phyloP scores from a whole-genome alignment of 2,113 vertebrate genomes.

The Amblyopsis rosae region DNA sequence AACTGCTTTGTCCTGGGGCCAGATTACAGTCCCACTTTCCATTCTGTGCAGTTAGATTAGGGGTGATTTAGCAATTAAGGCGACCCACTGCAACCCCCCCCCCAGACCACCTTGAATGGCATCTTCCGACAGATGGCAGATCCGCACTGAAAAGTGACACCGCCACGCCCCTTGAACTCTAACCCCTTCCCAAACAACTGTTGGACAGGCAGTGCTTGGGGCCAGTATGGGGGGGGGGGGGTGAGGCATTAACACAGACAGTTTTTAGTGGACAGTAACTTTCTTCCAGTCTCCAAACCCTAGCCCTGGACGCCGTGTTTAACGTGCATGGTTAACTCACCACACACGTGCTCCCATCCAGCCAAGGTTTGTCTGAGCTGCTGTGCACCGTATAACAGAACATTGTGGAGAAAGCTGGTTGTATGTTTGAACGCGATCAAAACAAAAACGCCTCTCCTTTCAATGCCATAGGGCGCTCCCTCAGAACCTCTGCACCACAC shows the following conservation, averaged over 20 bases:
- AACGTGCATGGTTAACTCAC: no score
- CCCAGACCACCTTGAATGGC: slow-evolving; percentile 13
- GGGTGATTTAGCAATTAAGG: no score
- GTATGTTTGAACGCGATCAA: slow-evolving; percentile 2
- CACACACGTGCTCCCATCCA: background rate
- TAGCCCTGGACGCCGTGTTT: no score
- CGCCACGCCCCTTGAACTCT: slow-evolving; percentile 25
- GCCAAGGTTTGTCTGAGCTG: background rate
- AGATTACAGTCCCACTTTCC: no score
- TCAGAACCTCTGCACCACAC: no score
- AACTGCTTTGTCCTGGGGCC: no score
- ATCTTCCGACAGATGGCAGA: slow-evolving; percentile 40
- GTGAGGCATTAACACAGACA: background rate
- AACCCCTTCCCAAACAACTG: slow-evolving; percentile 15
- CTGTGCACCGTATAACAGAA: background rate
- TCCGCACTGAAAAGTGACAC: slow-evolving; percentile 39
- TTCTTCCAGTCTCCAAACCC: no score
- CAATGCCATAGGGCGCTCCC: no score
- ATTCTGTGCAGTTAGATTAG: no score
- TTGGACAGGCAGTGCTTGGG: background rate
- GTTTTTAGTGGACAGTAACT: no score
- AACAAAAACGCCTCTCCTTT: no score
- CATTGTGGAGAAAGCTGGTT: background rate
- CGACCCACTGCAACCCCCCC: no score
- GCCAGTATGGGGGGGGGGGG: background rate